Conservation (phyloP, 2,113 vertebrate species). For the Zingel zingel region DNA sequence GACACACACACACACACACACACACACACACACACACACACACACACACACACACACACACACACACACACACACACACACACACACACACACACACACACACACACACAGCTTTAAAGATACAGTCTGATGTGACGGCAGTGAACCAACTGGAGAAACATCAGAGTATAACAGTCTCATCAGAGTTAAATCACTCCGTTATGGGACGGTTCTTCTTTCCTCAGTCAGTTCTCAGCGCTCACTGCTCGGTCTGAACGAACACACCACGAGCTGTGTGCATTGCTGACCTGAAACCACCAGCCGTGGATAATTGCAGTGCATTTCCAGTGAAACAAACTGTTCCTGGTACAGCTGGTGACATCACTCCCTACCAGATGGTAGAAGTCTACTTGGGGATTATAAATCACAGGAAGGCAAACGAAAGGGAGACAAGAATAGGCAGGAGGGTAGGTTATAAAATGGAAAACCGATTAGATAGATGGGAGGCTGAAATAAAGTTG, state of each 20-base stretch:
- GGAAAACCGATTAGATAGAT: neutral
- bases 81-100: conserved; percentile 9
- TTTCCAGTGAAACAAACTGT: conserved; percentile 56
- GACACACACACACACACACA: neutral
- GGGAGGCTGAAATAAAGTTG: neutral
- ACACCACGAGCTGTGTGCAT: conserved; percentile 12
- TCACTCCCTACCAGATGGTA: conserved; percentile 58
- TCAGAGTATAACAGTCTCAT: conserved; percentile 2
- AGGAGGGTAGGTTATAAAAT: neutral
- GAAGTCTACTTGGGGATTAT: conserved; percentile 9
- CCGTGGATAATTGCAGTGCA: conserved; percentile 61
- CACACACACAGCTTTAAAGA: neutral
- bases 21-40: neutral
- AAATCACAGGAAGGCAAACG: conserved; percentile 25
- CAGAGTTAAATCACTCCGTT: neutral
- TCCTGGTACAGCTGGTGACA: conserved; percentile 64
- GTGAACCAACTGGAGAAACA: conserved; percentile 17
- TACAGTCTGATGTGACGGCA: neutral
- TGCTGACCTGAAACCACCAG: conserved; percentile 65
- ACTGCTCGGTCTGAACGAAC: neutral
- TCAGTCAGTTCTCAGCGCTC: neutral
- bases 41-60: conserved; percentile 1
- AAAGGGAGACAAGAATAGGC: neutral
- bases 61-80: conserved; percentile 17
- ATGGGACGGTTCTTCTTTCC: neutral